phyloP scores from a whole-genome alignment of 2,113 vertebrate genomes.

The Hippocampus comes region DNA sequence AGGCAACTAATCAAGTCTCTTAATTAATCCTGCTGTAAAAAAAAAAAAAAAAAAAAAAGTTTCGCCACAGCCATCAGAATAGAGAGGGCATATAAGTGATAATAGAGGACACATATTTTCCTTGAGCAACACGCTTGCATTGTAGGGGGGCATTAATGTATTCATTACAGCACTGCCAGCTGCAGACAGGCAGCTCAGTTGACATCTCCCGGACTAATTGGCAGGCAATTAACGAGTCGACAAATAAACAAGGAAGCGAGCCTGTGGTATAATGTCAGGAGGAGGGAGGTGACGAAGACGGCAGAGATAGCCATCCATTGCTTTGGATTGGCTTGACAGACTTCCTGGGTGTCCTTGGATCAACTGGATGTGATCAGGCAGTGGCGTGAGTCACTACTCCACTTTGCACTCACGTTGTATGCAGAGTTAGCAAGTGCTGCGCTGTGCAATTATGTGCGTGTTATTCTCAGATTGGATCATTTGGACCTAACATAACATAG shows the following conservation, averaged over 20 bases:
- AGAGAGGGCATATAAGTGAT: slow-evolving; percentile 16
- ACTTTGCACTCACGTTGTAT: background rate
- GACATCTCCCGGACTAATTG: slow-evolving; percentile 71
- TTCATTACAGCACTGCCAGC: slow-evolving; percentile 67
- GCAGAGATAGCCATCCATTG: slow-evolving; percentile 55
- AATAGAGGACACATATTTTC: slow-evolving; percentile 27
- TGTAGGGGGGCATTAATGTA: slow-evolving; percentile 63
- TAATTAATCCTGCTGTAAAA: background rate
- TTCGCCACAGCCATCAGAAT: background rate
- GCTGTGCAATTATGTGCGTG: slow-evolving; percentile 19
- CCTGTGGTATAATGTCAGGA: slow-evolving; percentile 44
- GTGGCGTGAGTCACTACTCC: slow-evolving; percentile 6
- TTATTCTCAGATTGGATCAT: slow-evolving; percentile 15
- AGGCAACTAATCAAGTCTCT: background rate
- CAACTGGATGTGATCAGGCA: slow-evolving; percentile 29
- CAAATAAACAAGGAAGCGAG: slow-evolving; percentile 61
- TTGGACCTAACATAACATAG: background rate
- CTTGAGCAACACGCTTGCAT: slow-evolving; percentile 27
- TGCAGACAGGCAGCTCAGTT: slow-evolving; percentile 59
- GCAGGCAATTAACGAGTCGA: slow-evolving; percentile 74
- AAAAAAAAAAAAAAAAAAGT: background rate
- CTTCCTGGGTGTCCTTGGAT: slow-evolving; percentile 34
- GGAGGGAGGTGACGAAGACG: slow-evolving; percentile 34
- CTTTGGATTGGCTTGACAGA: slow-evolving; percentile 41
- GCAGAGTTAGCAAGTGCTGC: background rate